phyloP scores from a whole-genome alignment of 2,888 invertebrate species.

The Lacanobia wlatinum region DNA sequence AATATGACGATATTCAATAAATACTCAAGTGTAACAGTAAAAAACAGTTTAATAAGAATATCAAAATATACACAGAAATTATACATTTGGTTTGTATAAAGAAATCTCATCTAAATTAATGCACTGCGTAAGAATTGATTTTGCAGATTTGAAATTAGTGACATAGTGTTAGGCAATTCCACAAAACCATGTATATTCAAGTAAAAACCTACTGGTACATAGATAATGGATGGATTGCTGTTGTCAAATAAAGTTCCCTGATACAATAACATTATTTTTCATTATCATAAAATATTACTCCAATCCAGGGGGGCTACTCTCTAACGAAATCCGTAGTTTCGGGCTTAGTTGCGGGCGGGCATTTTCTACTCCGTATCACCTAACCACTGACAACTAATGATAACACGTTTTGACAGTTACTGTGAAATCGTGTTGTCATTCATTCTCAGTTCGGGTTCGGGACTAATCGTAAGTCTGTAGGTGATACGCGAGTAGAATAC shows the following conservation, averaged over 20 bases:
- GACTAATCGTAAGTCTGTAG: too few relatives aligned
- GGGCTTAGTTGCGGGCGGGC: too few relatives aligned
- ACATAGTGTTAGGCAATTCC: constrained; percentile 57
- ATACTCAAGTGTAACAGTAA: constrained; percentile 75
- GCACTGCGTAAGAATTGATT: constrained; percentile 79
- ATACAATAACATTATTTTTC: constrained; percentile 57
- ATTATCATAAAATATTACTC: constrained; percentile 33
- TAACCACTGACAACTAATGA: too few relatives aligned
- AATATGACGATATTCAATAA: constrained; percentile 71
- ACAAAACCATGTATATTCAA: constrained; percentile 62
- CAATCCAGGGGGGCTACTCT: too few relatives aligned
- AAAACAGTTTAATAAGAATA: constrained; percentile 73
- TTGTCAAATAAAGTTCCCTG: constrained; percentile 78
- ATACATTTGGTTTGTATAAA: constrained; percentile 61
- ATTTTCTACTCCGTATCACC: too few relatives aligned
- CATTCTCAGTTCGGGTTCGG: too few relatives aligned
- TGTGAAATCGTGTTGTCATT: too few relatives aligned
- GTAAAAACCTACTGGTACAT: constrained; percentile 63
- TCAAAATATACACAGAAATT: constrained; percentile 65
- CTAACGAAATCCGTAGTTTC: too few relatives aligned
- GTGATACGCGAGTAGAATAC: too few relatives aligned
- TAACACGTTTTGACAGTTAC: too few relatives aligned
- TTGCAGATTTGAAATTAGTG: constrained; percentile 65
- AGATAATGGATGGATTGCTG: constrained; percentile 72
- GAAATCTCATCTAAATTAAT: constrained; percentile 62